These are phyloP conservation scores for Drosophila bocki DNA, from an alignment of 1,140 invertebrate species.

Conservation along the genomic window DNA sequence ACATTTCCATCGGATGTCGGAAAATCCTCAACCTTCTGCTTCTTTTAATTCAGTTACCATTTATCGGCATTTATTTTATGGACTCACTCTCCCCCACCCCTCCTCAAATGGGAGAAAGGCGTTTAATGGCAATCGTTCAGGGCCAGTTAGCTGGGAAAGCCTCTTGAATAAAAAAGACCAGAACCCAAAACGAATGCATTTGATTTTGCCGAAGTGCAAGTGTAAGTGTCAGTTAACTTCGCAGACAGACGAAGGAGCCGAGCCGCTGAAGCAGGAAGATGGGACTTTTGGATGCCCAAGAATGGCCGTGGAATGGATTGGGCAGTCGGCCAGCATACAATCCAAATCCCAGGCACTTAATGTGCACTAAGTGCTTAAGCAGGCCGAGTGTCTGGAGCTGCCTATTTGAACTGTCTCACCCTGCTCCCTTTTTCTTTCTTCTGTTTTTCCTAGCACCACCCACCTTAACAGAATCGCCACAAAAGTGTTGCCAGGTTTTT, in stretches of 20 bases:
- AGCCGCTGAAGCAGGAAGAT: slow-evolving; percentile 9
- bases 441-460: neutral
- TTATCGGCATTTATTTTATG: slow-evolving; percentile 12
- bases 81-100: neutral
- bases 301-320: slow-evolving; percentile 29
- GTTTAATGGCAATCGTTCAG: slow-evolving; percentile 12
- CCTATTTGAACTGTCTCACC: slow-evolving; percentile 28
- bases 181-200: slow-evolving; percentile 45
- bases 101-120: neutral
- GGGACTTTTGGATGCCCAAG: slow-evolving; percentile 17
- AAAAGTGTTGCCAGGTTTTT: neutral
- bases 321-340: slow-evolving; percentile 55
- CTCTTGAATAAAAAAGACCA: slow-evolving; percentile 30
- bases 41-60: slow-evolving; percentile 4
- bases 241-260: slow-evolving; percentile 24
- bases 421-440: neutral
- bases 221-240: slow-evolving; percentile 20
- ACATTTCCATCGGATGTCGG: neutral
- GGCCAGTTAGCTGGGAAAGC: slow-evolving; percentile 3
- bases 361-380: slow-evolving; percentile 65
- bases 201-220: slow-evolving; percentile 39
- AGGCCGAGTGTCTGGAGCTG: slow-evolving; percentile 51
- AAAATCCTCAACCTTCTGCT: neutral
- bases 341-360: slow-evolving; percentile 58
- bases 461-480: neutral